These are phyloP conservation scores for Rhabditophanes sp. DNA, from an alignment of 2,888 invertebrate genomes.

Conservation along the genomic window DNA sequence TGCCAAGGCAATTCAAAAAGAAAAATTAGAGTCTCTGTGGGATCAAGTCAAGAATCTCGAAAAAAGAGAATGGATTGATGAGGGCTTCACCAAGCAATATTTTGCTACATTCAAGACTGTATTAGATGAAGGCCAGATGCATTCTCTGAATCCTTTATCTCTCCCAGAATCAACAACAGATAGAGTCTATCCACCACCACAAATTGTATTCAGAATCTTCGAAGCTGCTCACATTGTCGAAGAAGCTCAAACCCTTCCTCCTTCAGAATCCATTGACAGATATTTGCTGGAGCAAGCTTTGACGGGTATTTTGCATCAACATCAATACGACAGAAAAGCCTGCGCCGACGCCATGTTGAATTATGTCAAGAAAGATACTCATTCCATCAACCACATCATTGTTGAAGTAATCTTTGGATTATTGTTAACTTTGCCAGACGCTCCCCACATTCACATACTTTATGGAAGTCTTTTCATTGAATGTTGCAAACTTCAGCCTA, in stretches of 20 bases:
- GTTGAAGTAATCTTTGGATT: conserved; percentile 67
- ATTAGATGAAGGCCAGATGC: too few relatives aligned
- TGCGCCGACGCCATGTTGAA: conserved; percentile 73
- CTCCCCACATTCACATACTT: conserved; percentile 67
- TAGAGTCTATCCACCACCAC: conserved; percentile 85
- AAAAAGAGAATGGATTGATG: conserved; percentile 70
- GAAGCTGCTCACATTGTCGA: conserved; percentile 97
- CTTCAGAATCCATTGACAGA: conserved; percentile 87
- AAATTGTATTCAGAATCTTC: conserved; percentile 79
- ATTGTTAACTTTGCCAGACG: conserved; percentile 74
- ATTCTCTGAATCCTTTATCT: conserved; percentile 69
- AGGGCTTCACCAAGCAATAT: too few relatives aligned
- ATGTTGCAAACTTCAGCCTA: conserved; percentile 83
- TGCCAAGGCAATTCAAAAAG: too few relatives aligned
- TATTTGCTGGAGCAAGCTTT: conserved; percentile 94
- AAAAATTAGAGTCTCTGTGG: conserved; percentile 89
- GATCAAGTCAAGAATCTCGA: conserved; percentile 75
- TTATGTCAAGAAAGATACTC: conserved; percentile 61
- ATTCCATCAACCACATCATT: conserved; percentile 91
- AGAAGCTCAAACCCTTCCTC: conserved; percentile 57
- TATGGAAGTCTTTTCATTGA: conserved; percentile 90
- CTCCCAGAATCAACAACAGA: conserved; percentile 5
- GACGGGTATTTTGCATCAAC: conserved; percentile 43
- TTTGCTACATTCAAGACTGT: not conserved
- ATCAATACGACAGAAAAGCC: too few relatives aligned